A percentile compares a stretch with the other conserved stretches of the same genome.
Conservation (phyloP, 2,888 invertebrate species). For the Tipula helvola region DNA sequence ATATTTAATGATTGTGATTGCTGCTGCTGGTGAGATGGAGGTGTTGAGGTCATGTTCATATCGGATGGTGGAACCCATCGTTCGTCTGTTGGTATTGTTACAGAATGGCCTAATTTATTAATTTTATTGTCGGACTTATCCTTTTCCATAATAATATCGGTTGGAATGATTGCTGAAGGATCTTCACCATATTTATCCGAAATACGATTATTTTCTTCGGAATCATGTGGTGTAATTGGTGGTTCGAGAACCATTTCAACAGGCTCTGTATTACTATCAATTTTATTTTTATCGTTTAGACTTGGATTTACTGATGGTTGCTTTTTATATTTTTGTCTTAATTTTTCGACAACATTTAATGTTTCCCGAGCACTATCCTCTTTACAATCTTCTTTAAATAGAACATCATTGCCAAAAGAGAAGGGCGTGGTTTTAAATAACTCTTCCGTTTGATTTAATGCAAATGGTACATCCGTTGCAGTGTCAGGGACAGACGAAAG, state of each 20-base stretch:
- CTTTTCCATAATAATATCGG: background rate
- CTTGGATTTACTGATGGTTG: background rate
- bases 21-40: background rate
- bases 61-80: constrained; percentile 45
- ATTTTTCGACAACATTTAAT: constrained; percentile 68
- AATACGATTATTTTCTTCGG: background rate
- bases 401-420: constrained; percentile 39
- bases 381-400: constrained; percentile 38
- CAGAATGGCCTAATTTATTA: constrained; percentile 28
- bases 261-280: background rate
- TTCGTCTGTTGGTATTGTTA: constrained; percentile 41
- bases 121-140: constrained; percentile 11
- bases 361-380: constrained; percentile 67
- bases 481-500: background rate
- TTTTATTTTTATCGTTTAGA: background rate
- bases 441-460: background rate
- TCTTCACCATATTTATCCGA: background rate
- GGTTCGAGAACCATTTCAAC: background rate
- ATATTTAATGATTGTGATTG: background rate
- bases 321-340: constrained; percentile 47
- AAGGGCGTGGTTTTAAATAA: constrained; percentile 29
- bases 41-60: background rate
- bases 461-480: background rate
- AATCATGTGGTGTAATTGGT: background rate
- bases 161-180: background rate